Percentiles rank a stretch among this genome's conserved stretches.
phyloP scores from a whole-genome alignment of 2,113 vertebrate species.

The Nymphicus hollandicus region DNA sequence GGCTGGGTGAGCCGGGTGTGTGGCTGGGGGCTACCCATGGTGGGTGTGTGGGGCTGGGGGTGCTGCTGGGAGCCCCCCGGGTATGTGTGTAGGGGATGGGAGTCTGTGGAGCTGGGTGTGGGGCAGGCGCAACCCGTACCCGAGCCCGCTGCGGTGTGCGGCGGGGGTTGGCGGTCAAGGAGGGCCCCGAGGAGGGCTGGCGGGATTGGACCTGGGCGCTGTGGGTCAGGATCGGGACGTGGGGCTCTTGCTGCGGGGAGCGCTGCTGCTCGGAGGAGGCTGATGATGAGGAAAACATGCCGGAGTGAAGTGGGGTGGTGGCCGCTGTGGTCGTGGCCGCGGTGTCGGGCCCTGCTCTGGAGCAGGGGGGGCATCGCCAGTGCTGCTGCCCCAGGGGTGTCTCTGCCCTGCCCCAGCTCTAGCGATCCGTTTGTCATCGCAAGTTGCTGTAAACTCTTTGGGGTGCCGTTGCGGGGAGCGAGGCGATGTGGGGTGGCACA shows the following conservation, averaged over 20 bases:
- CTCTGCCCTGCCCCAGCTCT: background rate
- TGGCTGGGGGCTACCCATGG: background rate
- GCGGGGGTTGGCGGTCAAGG: background rate
- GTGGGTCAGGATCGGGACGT: too few species aligned
- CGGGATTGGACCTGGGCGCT: background rate
- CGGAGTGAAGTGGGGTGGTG: background rate
- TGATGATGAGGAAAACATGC: background rate
- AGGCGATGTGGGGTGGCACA: background rate
- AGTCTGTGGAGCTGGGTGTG: background rate
- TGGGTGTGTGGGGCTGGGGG: too few species aligned
- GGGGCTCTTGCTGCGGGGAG: too few species aligned
- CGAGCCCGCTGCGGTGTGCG: background rate
- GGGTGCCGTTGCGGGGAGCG: accelerated
- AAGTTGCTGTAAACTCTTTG: accelerated
- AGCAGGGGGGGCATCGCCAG: background rate
- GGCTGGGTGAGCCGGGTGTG: background rate
- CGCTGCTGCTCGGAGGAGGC: background rate
- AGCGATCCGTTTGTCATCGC: accelerated
- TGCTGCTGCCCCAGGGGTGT: background rate
- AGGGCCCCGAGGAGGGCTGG: too few species aligned
- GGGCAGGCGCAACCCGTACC: background rate
- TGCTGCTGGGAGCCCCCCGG: background rate
- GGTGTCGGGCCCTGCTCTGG: background rate
- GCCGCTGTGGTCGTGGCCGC: background rate
- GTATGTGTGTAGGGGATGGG: too few species aligned